Evolutionary conservation across 2,113 vertebrate species (phyloP).

Genomic region (Bombycilla garrulus): DNA sequence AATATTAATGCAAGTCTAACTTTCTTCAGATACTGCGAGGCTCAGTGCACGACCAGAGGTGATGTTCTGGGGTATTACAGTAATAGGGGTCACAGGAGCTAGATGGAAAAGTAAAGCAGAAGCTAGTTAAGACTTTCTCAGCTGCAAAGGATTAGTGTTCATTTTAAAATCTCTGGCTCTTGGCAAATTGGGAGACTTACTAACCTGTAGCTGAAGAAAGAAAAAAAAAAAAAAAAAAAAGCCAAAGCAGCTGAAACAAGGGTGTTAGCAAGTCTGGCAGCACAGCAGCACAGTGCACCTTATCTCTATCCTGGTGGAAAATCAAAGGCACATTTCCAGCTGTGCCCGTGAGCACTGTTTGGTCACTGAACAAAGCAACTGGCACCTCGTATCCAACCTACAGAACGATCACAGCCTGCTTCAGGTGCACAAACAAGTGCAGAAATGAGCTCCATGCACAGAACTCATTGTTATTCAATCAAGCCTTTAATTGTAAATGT

Average conservation of each 20-base stretch:
- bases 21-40: neutral
- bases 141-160: slow-evolving; percentile 20
- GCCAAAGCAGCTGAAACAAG: neutral
- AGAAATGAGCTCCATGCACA: slow-evolving; percentile 38
- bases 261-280: slow-evolving; percentile 8
- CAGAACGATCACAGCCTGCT: slow-evolving; percentile 9
- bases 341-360: slow-evolving; percentile 27
- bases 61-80: neutral
- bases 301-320: slow-evolving; percentile 40
- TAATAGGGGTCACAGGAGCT: neutral
- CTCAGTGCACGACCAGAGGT: neutral
- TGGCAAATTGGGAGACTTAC: slow-evolving; percentile 17
- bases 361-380: slow-evolving; percentile 43
- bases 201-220: neutral
- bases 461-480: slow-evolving; percentile 52
- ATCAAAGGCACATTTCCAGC: slow-evolving; percentile 62
- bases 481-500: slow-evolving; percentile 58
- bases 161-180: slow-evolving; percentile 30
- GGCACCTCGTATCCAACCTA: slow-evolving; percentile 36
- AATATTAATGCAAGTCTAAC: neutral
- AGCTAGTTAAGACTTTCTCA: slow-evolving; percentile 31
- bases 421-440: slow-evolving; percentile 57
- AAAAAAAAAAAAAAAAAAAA: neutral
- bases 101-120: slow-evolving; percentile 10
- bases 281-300: neutral